Evolutionary conservation across 2,113 vertebrate genomes (phyloP).

Genomic region (Haemorhous mexicanus): DNA sequence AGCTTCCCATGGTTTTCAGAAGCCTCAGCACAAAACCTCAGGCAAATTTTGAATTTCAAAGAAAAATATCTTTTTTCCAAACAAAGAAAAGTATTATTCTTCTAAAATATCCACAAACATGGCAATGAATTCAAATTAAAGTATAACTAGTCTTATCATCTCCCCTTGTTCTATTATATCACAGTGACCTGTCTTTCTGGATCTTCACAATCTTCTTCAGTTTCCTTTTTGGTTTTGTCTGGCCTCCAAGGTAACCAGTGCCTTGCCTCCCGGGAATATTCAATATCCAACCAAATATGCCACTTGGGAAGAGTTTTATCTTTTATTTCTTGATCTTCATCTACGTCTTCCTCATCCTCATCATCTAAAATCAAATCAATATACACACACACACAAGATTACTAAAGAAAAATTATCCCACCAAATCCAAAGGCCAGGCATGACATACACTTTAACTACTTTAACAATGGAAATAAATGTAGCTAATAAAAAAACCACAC

Average conservation of each 20-base stretch:
- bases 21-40: neutral
- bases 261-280: conserved; percentile 82
- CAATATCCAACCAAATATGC: conserved; percentile 86
- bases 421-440: neutral
- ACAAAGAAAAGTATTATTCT: neutral
- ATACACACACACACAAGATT: neutral
- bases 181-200: conserved; percentile 91
- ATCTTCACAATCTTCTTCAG: conserved; percentile 94
- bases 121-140: neutral
- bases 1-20: neutral
- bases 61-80: neutral
- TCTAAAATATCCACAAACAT: neutral
- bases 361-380: conserved; percentile 66
- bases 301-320: conserved; percentile 83
- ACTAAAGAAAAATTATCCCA: neutral
- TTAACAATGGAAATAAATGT: neutral
- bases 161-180: neutral
- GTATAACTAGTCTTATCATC: neutral
- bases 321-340: conserved; percentile 85
- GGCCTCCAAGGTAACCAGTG: conserved; percentile 96
- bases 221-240: conserved; percentile 85
- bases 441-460: neutral
- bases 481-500: neutral
- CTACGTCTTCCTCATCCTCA: conserved; percentile 80
- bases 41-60: neutral